Percentiles rank a stretch among this genome's conserved stretches.
These are phyloP conservation scores for Nebria ingens DNA, from an alignment of 1,140 invertebrate species.

Conservation along the genomic window DNA sequence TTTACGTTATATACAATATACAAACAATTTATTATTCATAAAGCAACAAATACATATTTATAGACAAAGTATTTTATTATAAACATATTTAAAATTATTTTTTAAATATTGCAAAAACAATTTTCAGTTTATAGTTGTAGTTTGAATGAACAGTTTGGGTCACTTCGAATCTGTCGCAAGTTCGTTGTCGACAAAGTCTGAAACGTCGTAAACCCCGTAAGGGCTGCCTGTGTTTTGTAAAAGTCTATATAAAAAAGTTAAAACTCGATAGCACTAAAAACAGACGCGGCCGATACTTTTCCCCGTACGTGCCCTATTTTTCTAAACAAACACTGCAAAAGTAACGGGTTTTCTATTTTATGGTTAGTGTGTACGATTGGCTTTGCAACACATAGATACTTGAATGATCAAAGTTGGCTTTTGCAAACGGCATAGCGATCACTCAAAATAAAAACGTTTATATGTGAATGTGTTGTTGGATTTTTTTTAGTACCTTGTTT, in stretches of 20 bases:
- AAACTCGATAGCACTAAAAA: conserved; percentile 1
- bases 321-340: background rate
- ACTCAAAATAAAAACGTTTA: no score
- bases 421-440: no score
- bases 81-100: no score
- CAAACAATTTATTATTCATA: no score
- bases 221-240: background rate
- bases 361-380: background rate
- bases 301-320: background rate
- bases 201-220: conserved; percentile 1
- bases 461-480: no score
- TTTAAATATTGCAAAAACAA: no score
- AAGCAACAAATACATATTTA: no score
- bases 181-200: background rate
- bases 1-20: no score
- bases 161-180: background rate
- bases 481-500: no score
- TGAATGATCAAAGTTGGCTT: background rate
- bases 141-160: no score
- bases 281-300: conserved; percentile 1
- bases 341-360: conserved; percentile 3
- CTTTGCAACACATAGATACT: background rate
- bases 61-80: no score
- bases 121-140: no score
- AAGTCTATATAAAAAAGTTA: conserved; percentile 3